Percentiles rank a stretch among this genome's conserved stretches.
These are phyloP conservation scores for Papilio aristodemus DNA, from an alignment of 1,140 invertebrate genomes.

Conservation along the genomic window DNA sequence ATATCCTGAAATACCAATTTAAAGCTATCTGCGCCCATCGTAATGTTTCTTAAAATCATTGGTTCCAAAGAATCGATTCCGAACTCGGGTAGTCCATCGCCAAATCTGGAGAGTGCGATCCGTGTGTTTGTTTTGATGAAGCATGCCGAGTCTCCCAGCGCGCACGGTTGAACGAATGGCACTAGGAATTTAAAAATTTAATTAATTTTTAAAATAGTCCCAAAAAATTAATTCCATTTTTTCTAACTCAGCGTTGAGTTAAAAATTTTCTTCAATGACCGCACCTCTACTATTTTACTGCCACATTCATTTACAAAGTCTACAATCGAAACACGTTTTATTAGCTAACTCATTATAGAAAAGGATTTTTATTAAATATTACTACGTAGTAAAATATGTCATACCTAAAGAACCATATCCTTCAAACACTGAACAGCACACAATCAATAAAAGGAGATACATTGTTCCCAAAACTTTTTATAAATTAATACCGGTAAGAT, in stretches of 20 bases:
- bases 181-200: slow-evolving; percentile 3
- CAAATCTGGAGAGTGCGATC: background rate
- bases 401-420: slow-evolving; percentile 1
- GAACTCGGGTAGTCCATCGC: slow-evolving; percentile 12
- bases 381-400: background rate
- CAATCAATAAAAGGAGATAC: background rate
- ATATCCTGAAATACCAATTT: background rate
- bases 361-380: background rate
- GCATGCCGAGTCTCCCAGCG: background rate
- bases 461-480: background rate
- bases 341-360: background rate
- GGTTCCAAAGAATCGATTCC: slow-evolving; percentile 11
- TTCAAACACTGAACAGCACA: slow-evolving; percentile 6
- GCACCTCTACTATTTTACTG: too few relatives aligned
- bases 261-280: too few relatives aligned
- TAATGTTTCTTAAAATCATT: slow-evolving; percentile 24
- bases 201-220: background rate
- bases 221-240: too few relatives aligned
- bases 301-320: background rate
- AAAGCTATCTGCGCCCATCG: background rate
- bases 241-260: too few relatives aligned
- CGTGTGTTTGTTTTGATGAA: background rate
- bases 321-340: background rate
- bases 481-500: background rate
- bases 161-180: background rate